Base-by-base conservation (phyloP, 2,113 vertebrate species). In the Brienomyrus brachyistius region DNA sequence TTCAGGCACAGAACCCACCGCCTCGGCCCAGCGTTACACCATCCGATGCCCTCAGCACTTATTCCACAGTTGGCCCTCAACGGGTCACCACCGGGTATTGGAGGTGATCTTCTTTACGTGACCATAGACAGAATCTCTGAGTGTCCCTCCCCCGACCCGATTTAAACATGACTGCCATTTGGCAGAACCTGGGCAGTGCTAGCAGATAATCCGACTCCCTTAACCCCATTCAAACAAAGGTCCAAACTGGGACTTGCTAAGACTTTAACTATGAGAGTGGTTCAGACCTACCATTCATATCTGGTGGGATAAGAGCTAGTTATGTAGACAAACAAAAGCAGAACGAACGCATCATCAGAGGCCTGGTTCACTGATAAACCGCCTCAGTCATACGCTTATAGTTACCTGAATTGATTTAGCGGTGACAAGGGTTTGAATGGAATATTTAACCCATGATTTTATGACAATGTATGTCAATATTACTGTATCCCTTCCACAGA, bases 391-490 rank as follows among this genome's bases (percentile, higher is more conserved):
- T 47, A 19, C 10, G 15, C 40, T 43, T 43, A 21, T 45, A 82
- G 77, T 82, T 82, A 45, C 77, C 15, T 45, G 27, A 70, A 45
- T 82, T 19, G 13, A 45, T 48, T 84, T 84, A 84, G 82, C 82
- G n/a, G 21, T 48, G 82, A 84, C 82, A 48, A 21, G 82, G 82
- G 82, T 84, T 47, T n/a, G 40, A 84, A 84, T 84, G 40, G 19
- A 47, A n/a, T 84, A 48, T 84, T 84, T 84, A 11, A 45, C 82
- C 82, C 82, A 82, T 21, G 5, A 45, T 45, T 82, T 19, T 40
- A 82, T 45, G 35, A 82, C 31, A 48, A 84, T 21, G 45, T 91
- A 89, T 90, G 87, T 90, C 56, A 88, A 47, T 92, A 91, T 90
- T 90, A 48, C 31, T 74, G 45, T 17, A 84, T 47, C 45, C 17